Evolutionary conservation across 2,113 vertebrate species (phyloP).

Genomic region (Alosa alosa): DNA sequence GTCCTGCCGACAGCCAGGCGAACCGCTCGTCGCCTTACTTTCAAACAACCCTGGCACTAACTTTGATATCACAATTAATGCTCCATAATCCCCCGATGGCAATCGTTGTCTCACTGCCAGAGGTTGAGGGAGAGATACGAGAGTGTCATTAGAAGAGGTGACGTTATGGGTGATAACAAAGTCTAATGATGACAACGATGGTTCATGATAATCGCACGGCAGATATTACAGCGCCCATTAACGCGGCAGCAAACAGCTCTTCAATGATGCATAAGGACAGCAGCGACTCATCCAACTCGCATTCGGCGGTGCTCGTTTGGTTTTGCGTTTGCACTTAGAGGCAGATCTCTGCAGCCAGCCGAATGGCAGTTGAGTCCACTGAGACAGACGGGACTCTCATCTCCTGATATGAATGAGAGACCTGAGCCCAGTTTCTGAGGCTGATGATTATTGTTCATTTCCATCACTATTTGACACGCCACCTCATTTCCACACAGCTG

Average conservation of each 20-base stretch:
- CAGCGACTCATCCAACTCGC: not conserved
- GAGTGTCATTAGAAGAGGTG: slow-evolving; percentile 34
- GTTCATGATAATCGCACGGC: slow-evolving; percentile 46
- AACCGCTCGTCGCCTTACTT: slow-evolving; percentile 22
- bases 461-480: slow-evolving; percentile 28
- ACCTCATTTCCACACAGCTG: slow-evolving; percentile 25
- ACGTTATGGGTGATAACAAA: slow-evolving; percentile 59
- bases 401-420: not conserved
- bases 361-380: not conserved
- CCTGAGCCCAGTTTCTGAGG: not conserved
- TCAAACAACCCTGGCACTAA: slow-evolving; percentile 27
- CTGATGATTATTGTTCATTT: slow-evolving; percentile 31
- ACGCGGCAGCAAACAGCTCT: slow-evolving; percentile 43
- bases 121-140: slow-evolving; percentile 45
- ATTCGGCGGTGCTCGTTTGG: not conserved
- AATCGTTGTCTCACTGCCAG: slow-evolving; percentile 47
- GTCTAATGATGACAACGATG: slow-evolving; percentile 59
- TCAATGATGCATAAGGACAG: slow-evolving; percentile 52
- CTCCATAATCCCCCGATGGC: slow-evolving; percentile 27
- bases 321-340: not conserved
- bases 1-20: not conserved
- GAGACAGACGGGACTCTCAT: not conserved
- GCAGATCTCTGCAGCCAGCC: not conserved
- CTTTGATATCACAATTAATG: slow-evolving; percentile 45
- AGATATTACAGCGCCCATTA: slow-evolving; percentile 50